Conservation (phyloP, 2,797 vertebrate species). For the Megaceryle alcyon region DNA sequence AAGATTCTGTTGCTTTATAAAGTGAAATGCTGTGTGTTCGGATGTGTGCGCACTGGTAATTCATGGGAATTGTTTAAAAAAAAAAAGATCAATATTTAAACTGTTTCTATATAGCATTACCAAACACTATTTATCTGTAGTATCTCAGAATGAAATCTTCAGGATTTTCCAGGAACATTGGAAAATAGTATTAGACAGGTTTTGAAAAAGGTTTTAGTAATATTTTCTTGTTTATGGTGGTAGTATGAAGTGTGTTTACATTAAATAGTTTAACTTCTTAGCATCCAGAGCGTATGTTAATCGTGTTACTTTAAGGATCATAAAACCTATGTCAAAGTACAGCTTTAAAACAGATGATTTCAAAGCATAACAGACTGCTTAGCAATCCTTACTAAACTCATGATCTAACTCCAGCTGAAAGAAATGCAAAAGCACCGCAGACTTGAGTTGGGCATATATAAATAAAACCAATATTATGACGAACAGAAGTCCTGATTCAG, state of each 20-base stretch:
- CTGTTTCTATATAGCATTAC: not conserved
- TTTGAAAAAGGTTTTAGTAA: not conserved
- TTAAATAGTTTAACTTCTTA: not conserved
- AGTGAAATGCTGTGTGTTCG: not conserved
- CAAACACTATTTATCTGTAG: not conserved
- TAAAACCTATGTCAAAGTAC: not conserved
- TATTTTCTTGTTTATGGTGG: not conserved
- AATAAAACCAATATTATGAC: not conserved
- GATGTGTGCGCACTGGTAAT: not conserved
- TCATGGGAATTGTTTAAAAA: not conserved
- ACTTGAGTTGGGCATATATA: not conserved
- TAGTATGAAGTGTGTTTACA: not conserved
- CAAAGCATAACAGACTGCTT: not conserved
- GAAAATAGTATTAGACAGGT: not conserved
- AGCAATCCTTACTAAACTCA: not conserved
- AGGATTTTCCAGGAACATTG: not conserved
- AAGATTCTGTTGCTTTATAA: not conserved
- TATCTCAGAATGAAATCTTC: not conserved
- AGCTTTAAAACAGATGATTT: constrained; percentile 35
- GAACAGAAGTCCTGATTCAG: not conserved
- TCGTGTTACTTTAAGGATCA: not conserved
- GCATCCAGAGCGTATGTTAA: not conserved
- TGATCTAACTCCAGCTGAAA: not conserved
- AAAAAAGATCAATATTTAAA: not conserved
- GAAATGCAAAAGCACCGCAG: not conserved